A percentile compares a stretch with the other conserved stretches of the same genome.
These are phyloP conservation scores for Sebastes fasciatus DNA, from an alignment of 2,113 vertebrate genomes.

Conservation along the genomic window DNA sequence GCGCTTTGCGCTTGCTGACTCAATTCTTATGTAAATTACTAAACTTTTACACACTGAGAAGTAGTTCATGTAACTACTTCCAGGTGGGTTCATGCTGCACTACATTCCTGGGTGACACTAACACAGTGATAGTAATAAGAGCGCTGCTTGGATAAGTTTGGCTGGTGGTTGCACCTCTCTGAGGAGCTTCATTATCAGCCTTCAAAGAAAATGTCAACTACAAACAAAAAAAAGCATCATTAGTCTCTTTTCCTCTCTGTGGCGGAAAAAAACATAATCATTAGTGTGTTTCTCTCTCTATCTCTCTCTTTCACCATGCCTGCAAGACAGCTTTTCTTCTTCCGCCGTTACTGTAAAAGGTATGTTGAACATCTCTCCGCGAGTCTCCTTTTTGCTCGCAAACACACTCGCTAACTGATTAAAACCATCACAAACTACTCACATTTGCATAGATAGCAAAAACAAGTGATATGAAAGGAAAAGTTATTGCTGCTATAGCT, in stretches of 20 bases:
- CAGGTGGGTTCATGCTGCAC: conserved; percentile 38
- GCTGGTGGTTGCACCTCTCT: conserved; percentile 45
- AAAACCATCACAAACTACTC: conserved; percentile 64
- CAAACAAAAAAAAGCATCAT: conserved; percentile 64
- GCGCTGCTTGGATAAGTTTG: conserved; percentile 38
- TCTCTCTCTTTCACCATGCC: conserved; percentile 28
- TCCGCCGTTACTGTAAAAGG: conserved; percentile 36
- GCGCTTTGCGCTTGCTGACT: conserved; percentile 14
- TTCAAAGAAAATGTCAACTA: conserved; percentile 73
- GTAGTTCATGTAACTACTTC: conserved; percentile 25
- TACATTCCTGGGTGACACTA: conserved; percentile 41
- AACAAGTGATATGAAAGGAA: conserved; percentile 73
- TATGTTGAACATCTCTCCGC: conserved; percentile 30
- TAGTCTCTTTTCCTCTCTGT: conserved; percentile 57
- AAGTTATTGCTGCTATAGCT: conserved; percentile 74
- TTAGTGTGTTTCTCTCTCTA: conserved; percentile 53
- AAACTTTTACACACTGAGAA: conserved; percentile 1
- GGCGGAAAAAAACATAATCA: conserved; percentile 51
- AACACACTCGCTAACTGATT: conserved; percentile 58
- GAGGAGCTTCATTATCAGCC: conserved; percentile 62
- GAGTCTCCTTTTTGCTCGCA: not conserved
- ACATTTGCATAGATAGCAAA: conserved; percentile 76
- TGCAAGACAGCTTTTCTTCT: conserved; percentile 49
- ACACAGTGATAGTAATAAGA: conserved; percentile 23
- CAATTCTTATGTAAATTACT: conserved; percentile 10